Evolutionary conservation across 2,797 vertebrate species (phyloP).

Genomic region (Pseudochromis fuscus): DNA sequence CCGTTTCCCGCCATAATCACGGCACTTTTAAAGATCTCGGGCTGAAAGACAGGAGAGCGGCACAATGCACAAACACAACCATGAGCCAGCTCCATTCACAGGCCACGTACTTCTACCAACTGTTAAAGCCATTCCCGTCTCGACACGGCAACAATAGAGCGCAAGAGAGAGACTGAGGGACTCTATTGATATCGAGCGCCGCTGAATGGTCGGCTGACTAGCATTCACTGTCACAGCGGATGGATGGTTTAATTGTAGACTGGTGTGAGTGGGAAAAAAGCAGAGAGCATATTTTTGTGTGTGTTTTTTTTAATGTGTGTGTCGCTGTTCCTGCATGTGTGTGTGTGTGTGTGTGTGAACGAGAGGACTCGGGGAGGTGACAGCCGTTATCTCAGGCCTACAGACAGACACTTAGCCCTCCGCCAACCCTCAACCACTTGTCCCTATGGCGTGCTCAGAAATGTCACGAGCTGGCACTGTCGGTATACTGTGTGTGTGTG

Average conservation of each 20-base stretch:
- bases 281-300: constrained; percentile 41
- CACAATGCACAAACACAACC: constrained; percentile 64
- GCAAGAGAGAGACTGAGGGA: constrained; percentile 68
- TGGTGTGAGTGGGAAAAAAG: constrained; percentile 43
- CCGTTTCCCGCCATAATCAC: constrained; percentile 51
- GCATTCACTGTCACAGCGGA: constrained; percentile 70
- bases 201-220: constrained; percentile 69
- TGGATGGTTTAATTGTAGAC: constrained; percentile 79
- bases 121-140: constrained; percentile 72
- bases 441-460: constrained; percentile 81
- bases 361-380: constrained; percentile 74
- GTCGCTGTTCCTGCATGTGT: constrained; percentile 33
- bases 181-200: constrained; percentile 74
- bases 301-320: constrained; percentile 19
- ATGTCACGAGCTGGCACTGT: constrained; percentile 77
- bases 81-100: constrained; percentile 65
- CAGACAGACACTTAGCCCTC: constrained; percentile 81
- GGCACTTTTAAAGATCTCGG: constrained; percentile 66
- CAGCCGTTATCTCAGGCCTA: constrained; percentile 82
- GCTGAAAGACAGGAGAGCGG: constrained; percentile 48
- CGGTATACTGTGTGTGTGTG: constrained; percentile 26
- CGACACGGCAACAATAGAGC: constrained; percentile 63
- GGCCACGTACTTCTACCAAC: constrained; percentile 57
- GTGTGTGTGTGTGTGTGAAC: constrained; percentile 36
- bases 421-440: constrained; percentile 77